A percentile compares a stretch with the other conserved stretches of the same genome.
These are phyloP conservation scores for Saxidomus purpurata DNA, from an alignment of 1,140 invertebrate species.

Conservation along the genomic window DNA sequence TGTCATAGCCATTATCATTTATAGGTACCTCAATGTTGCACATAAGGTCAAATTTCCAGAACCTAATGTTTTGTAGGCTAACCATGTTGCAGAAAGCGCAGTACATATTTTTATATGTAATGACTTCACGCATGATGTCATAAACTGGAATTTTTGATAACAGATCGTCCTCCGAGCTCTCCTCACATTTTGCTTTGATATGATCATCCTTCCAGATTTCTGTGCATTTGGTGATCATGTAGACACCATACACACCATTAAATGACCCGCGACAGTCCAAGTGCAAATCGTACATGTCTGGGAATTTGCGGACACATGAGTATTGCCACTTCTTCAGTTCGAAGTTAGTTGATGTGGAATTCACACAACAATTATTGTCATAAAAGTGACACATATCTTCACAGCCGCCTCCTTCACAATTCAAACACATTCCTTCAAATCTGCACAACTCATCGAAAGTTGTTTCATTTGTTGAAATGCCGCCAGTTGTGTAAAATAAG, in stretches of 20 bases:
- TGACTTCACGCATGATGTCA: background rate
- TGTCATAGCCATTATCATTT: background rate
- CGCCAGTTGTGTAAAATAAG: too few relatives aligned
- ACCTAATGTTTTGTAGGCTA: background rate
- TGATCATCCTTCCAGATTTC: background rate
- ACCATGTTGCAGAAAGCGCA: background rate
- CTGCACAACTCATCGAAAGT: slow-evolving; percentile 2
- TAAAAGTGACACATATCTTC: slow-evolving; percentile 1
- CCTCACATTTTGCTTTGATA: background rate
- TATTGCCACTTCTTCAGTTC: background rate
- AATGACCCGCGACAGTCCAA: background rate
- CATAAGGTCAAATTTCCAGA: slow-evolving; percentile 2
- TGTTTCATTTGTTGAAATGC: background rate
- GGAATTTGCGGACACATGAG: background rate
- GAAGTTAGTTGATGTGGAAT: background rate
- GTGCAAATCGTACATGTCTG: background rate
- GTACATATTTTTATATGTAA: background rate
- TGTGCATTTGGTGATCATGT: background rate
- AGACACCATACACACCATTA: background rate
- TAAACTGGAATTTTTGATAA: background rate
- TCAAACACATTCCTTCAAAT: background rate
- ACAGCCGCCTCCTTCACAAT: background rate
- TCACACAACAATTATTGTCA: background rate
- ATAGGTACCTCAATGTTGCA: background rate
- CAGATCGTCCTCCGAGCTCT: background rate